Base-by-base conservation (phyloP, 2,113 vertebrate species). In the Poeciliopsis turrubarensis region DNA sequence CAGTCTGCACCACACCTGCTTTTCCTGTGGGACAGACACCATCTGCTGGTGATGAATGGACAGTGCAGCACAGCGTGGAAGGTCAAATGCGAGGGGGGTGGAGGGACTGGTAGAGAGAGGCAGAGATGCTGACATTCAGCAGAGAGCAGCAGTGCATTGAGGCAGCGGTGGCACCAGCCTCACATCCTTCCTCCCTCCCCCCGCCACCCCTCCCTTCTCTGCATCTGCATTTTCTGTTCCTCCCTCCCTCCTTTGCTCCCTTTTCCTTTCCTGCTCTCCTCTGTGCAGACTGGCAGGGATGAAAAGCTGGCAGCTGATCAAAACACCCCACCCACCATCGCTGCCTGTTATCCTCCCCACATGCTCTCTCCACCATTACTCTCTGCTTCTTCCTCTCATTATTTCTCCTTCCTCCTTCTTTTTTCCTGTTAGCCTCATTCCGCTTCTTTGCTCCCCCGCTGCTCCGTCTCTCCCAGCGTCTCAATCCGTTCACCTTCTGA, bases 221-320 rank as follows among this genome's bases (percentile, higher is more conserved):
- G 44, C 75, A 64, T 79, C 78, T 62, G 65, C 65, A 67, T 67
- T 67, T 67, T 44, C 25, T 25, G 70, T 86, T 79, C 39, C 29
- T 77, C 57, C 65, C 69, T 74, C 71, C 75, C 73, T 75, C 81
- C 67, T 31, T 25, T 15, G 31, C 75, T 68, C 67, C 68, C 51
- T 65, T 73, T 73, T 70, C 51, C 73, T 47, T 77, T 83, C 77
- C 82, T 77, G 81, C 71, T 89, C 85, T 86, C 84, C 78, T 90
- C 83, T 82, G 84, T 82, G 85, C 85, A 89, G 86, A 86, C 86
- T 93, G 87, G 90, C 90, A 84, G 87, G 83, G 86, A 89, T 91
- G 86, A 91, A 89, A 93, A 89, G 87, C 90, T 89, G 90, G 91
- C 89, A 91, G 83, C 83, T 91, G 92, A 94, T 94, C 92, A 94